These are phyloP conservation scores for Homarus gammarus DNA, from an alignment of 2,888 invertebrate species.

Conservation along the genomic window DNA sequence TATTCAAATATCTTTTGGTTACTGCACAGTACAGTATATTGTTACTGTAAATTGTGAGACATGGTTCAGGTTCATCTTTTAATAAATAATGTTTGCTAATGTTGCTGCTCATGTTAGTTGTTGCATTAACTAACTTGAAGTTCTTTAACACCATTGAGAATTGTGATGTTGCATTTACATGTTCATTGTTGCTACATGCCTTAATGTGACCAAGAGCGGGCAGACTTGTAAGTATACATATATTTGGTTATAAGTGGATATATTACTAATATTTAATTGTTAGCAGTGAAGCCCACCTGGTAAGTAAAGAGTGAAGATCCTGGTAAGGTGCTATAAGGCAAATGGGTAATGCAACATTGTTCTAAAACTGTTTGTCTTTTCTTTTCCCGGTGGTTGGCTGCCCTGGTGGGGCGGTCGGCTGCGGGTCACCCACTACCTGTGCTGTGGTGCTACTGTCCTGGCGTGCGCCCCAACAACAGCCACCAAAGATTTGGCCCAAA, in stretches of 20 bases:
- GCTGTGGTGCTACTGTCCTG: conserved; percentile 62
- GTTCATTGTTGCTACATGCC: background rate
- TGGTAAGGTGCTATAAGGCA: conserved; percentile 30
- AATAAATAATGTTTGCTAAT: no score
- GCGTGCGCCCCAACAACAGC: conserved; percentile 82
- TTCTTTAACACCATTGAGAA: background rate
- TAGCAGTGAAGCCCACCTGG: background rate
- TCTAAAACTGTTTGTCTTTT: conserved; percentile 71
- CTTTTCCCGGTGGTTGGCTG: conserved; percentile 76
- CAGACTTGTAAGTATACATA: background rate
- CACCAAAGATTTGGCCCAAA: conserved; percentile 97
- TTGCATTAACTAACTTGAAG: background rate
- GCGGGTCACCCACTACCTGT: conserved; percentile 68
- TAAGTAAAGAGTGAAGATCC: conserved; percentile 27
- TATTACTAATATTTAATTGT: background rate
- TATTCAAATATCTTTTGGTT: no score
- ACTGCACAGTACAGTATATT: no score
- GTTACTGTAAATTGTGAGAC: no score
- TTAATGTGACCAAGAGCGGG: background rate
- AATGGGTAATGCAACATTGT: conserved; percentile 37
- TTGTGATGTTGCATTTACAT: background rate
- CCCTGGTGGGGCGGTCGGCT: conserved; percentile 70
- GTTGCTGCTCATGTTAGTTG: no score
- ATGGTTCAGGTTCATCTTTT: background rate
- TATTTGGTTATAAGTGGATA: background rate